Evolutionary conservation across 2,888 invertebrate genomes (phyloP).

Genomic region (Gandaritis pyraliata): DNA sequence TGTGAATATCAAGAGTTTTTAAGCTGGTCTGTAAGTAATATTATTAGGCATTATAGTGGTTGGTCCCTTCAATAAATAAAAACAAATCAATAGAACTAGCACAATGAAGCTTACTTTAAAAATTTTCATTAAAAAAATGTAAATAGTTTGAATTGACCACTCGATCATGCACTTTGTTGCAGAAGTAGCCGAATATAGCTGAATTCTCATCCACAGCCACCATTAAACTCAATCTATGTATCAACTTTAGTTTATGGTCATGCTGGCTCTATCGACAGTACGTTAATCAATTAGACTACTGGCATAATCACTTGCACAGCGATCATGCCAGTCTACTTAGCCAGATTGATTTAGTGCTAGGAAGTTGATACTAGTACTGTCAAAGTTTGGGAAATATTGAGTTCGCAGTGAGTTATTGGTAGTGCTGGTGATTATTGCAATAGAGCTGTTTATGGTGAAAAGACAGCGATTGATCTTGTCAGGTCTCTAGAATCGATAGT

Average conservation of each 20-base stretch:
- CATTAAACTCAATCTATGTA: constrained; percentile 22
- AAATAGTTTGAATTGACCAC: no score
- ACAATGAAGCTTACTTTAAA: no score
- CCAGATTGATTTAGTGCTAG: constrained; percentile 39
- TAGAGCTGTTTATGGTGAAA: background rate
- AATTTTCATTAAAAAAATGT: no score
- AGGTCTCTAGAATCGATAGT: no score
- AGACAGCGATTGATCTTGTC: background rate
- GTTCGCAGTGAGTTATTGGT: background rate
- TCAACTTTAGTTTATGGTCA: constrained; percentile 12
- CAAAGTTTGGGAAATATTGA: constrained; percentile 25
- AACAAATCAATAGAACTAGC: no score
- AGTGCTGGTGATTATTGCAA: background rate
- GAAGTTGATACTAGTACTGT: constrained; percentile 34
- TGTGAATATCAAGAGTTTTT: no score
- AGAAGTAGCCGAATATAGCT: background rate
- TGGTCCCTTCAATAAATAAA: no score
- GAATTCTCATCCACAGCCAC: constrained; percentile 11
- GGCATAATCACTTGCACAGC: constrained; percentile 31
- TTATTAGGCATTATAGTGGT: no score
- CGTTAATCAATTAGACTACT: constrained; percentile 30
- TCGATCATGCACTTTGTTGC: constrained; percentile 5
- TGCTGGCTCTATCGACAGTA: constrained; percentile 17
- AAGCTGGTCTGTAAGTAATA: no score
- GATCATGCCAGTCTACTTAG: constrained; percentile 33